Conservation (phyloP, 1,140 invertebrate genomes). For the Drosophila sechellia region DNA sequence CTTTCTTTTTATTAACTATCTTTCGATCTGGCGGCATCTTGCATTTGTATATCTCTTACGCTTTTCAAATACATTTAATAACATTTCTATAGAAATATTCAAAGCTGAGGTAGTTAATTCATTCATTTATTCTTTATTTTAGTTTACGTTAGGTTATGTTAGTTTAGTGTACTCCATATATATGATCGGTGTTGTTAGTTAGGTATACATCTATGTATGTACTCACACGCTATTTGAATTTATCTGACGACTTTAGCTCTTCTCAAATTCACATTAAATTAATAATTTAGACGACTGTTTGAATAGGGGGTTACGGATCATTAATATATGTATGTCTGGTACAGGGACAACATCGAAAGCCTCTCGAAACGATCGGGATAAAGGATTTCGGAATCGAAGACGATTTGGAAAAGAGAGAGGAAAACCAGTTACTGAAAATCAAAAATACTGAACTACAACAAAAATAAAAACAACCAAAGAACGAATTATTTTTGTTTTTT, state of each 20-base stretch:
- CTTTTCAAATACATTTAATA: conserved; percentile 73
- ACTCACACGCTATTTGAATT: conserved; percentile 35
- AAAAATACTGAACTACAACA: conserved; percentile 37
- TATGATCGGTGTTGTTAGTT: conserved; percentile 28
- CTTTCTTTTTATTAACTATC: too few relatives aligned
- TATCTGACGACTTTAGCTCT: conserved; percentile 13
- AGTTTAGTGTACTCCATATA: conserved; percentile 43
- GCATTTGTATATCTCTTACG: conserved; percentile 35
- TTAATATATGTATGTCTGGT: conserved; percentile 1
- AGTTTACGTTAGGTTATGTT: conserved; percentile 49
- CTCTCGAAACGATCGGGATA: conserved; percentile 15
- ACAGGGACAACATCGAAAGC: conserved; percentile 31
- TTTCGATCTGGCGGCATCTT: conserved; percentile 16
- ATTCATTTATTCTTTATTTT: conserved; percentile 59
- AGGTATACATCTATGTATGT: conserved; percentile 61
- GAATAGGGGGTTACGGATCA: conserved; percentile 2
- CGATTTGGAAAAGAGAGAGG: background rate
- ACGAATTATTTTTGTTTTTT: conserved; percentile 51
- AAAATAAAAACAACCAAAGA: conserved; percentile 18
- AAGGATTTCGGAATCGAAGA: background rate
- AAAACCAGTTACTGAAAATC: conserved; percentile 31
- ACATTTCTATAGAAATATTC: conserved; percentile 82
- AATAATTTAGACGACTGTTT: conserved; percentile 32
- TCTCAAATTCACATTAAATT: conserved; percentile 38
- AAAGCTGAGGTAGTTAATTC: conserved; percentile 81